Evolutionary conservation across 2,797 vertebrate genomes (phyloP).

Genomic region (Carduelis carduelis): DNA sequence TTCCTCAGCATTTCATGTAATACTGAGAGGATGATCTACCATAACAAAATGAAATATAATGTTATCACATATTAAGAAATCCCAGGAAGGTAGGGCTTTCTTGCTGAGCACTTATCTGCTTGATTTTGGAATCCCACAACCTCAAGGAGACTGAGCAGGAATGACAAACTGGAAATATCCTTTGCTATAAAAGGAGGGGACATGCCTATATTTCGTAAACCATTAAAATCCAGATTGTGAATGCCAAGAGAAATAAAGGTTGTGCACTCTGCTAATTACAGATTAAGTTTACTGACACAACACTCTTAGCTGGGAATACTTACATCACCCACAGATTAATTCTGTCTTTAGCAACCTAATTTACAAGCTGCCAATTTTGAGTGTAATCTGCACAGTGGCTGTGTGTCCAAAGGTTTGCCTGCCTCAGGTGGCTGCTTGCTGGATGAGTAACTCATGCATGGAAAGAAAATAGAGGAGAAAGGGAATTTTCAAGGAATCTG

Average conservation of each 20-base stretch:
- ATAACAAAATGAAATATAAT: background rate
- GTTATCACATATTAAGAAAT: background rate
- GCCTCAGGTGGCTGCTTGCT: background rate
- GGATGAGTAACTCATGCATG: background rate
- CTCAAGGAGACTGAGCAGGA: background rate
- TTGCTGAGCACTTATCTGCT: background rate
- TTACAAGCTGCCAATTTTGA: background rate
- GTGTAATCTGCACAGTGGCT: background rate
- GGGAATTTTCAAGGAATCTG: background rate
- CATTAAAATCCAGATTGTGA: background rate
- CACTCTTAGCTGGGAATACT: background rate
- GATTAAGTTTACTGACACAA: background rate
- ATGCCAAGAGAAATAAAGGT: background rate
- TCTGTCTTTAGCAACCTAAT: background rate
- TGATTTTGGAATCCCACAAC: background rate
- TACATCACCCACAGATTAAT: background rate
- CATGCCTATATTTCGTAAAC: background rate
- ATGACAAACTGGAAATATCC: background rate
- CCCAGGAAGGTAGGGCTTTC: background rate
- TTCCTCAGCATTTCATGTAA: background rate
- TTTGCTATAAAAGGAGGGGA: background rate
- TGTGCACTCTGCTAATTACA: background rate
- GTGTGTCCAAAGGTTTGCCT: background rate
- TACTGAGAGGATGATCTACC: background rate
- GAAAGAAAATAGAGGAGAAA: background rate